A percentile compares a stretch with the other conserved stretches of the same genome.
phyloP scores from a whole-genome alignment of 2,113 vertebrate species.

The Redunca redunca region DNA sequence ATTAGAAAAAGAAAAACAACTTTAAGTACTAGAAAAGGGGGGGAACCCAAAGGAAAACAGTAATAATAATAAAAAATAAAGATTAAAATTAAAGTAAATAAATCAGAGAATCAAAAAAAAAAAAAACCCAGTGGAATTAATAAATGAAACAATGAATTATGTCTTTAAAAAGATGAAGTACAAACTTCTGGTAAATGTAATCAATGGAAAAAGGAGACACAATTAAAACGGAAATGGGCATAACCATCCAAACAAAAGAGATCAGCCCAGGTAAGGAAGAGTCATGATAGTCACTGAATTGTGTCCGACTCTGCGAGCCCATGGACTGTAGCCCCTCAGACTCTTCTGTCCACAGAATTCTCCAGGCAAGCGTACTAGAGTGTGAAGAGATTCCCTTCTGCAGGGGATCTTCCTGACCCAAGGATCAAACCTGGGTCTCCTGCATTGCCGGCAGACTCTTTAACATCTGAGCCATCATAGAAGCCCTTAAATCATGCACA shows the following conservation, averaged over 20 bases:
- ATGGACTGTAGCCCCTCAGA: neutral
- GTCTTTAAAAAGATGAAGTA: neutral
- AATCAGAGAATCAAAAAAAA: neutral
- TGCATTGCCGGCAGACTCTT: neutral
- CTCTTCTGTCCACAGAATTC: neutral
- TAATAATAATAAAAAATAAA: neutral
- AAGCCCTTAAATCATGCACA: neutral
- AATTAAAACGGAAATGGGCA: neutral
- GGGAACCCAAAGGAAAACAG: neutral
- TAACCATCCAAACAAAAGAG: neutral
- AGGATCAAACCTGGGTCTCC: neutral
- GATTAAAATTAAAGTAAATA: constrained; percentile 6
- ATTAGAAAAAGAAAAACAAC: neutral
- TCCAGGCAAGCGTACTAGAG: neutral
- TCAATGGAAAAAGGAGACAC: neutral
- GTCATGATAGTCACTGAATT: neutral
- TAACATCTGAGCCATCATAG: neutral
- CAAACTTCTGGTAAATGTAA: neutral
- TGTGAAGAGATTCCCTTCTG: neutral
- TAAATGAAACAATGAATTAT: neutral
- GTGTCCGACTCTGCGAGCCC: neutral
- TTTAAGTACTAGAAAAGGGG: neutral
- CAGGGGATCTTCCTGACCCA: neutral
- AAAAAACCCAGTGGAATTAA: neutral
- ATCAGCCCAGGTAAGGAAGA: neutral